Evolutionary conservation across 2,888 invertebrate species (phyloP).

Genomic region (Strigamia maritima): DNA sequence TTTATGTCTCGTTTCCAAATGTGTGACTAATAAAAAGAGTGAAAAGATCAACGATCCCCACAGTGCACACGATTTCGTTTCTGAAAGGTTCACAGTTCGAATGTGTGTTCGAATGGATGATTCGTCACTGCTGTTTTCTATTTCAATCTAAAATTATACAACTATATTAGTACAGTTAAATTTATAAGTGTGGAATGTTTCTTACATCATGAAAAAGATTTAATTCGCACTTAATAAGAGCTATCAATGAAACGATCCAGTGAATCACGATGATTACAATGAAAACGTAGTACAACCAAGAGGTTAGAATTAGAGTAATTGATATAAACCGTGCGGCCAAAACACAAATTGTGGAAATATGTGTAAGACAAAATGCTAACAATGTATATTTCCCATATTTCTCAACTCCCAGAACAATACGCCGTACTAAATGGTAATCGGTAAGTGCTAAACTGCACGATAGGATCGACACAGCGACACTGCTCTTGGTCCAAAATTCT

Average conservation of each 20-base stretch:
- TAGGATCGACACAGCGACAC: neutral
- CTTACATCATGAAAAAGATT: neutral
- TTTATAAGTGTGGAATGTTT: too few relatives aligned
- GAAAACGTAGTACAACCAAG: neutral
- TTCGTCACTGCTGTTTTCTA: neutral
- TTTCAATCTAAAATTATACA: neutral
- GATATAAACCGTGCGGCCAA: neutral
- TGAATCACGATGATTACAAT: neutral
- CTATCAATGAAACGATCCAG: neutral
- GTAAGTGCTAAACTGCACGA: neutral
- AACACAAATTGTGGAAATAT: neutral
- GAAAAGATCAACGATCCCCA: neutral
- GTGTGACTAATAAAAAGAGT: neutral
- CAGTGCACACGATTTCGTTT: neutral
- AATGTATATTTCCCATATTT: neutral
- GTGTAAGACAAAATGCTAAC: neutral
- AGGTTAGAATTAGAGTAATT: neutral
- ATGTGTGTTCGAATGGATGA: neutral
- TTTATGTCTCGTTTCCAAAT: neutral
- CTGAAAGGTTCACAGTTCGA: neutral
- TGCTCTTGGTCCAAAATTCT: neutral
- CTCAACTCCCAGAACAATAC: neutral
- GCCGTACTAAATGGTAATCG: neutral
- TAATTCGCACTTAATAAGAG: neutral
- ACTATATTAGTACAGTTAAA: neutral